These are phyloP conservation scores for Zosterops borbonicus DNA, from an alignment of 2,113 vertebrate species.

Conservation along the genomic window DNA sequence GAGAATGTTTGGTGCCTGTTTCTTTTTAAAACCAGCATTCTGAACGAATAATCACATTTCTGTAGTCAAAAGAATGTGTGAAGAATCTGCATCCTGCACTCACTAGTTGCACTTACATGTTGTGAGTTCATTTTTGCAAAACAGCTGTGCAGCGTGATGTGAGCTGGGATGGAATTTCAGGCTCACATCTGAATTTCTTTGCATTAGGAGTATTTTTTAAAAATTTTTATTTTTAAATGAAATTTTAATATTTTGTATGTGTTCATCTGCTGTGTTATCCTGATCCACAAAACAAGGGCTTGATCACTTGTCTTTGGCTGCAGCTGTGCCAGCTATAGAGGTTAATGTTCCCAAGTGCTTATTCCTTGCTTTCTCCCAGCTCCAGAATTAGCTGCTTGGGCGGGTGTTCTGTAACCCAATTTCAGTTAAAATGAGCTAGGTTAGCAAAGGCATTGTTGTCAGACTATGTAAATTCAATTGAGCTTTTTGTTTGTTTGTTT, in stretches of 20 bases:
- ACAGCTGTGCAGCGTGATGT: conserved; percentile 45
- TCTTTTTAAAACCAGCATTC: conserved; percentile 10
- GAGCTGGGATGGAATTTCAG: not conserved
- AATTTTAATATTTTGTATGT: conserved; percentile 47
- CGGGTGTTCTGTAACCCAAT: not conserved
- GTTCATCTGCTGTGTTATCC: conserved; percentile 27
- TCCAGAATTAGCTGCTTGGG: conserved; percentile 7
- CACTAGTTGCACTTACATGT: not conserved
- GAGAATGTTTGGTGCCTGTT: not conserved
- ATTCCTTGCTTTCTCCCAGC: not conserved
- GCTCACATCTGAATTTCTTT: conserved; percentile 51
- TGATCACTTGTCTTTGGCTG: conserved; percentile 43
- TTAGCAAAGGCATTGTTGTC: not conserved
- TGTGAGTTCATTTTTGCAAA: conserved; percentile 61
- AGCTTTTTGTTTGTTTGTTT: not conserved
- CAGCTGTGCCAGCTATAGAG: conserved; percentile 40
- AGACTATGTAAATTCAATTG: not conserved
- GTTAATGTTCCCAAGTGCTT: not conserved
- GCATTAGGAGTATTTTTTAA: not conserved
- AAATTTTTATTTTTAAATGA: conserved; percentile 1
- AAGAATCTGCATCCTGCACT: not conserved
- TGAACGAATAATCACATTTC: not conserved
- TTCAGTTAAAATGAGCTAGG: not conserved
- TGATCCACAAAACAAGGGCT: conserved; percentile 3
- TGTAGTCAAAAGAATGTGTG: not conserved